These are phyloP conservation scores for Drosophila limbata DNA, from an alignment of 2,888 invertebrate species.

Conservation along the genomic window DNA sequence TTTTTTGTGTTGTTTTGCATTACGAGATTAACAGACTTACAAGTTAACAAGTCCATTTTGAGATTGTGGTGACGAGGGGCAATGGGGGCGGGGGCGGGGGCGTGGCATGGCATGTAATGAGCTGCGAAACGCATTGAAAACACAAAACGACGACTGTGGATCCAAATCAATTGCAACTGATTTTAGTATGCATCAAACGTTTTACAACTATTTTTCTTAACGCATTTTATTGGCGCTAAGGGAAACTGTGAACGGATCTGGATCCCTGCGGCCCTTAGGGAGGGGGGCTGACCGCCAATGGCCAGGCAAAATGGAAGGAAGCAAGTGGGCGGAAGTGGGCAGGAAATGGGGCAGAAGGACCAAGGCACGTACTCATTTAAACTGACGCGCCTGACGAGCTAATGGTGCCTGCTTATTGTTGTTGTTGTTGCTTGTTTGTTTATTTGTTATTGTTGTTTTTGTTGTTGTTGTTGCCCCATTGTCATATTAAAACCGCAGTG, in stretches of 20 bases:
- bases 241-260: conserved; percentile 53
- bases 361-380: conserved; percentile 73
- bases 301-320: neutral
- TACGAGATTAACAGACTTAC: conserved; percentile 47
- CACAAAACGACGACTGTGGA: conserved; percentile 41
- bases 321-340: neutral
- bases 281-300: conserved; percentile 44
- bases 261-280: conserved; percentile 11
- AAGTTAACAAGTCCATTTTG: conserved; percentile 61
- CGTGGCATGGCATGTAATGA: conserved; percentile 64
- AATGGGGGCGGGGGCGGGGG: neutral
- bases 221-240: conserved; percentile 76
- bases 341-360: conserved; percentile 11
- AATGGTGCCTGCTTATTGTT: conserved; percentile 61
- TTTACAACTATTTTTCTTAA: conserved; percentile 83
- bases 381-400: conserved; percentile 73
- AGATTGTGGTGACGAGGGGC: neutral
- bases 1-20: conserved; percentile 41
- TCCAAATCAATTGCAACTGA: conserved; percentile 77
- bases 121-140: conserved; percentile 67
- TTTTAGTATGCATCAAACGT: conserved; percentile 83
- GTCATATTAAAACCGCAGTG: conserved; percentile 78
- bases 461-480: conserved; percentile 47
- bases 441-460: conserved; percentile 22
- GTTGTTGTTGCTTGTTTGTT: conserved; percentile 29